Conservation (phyloP, 2,888 invertebrate species). For the Glyphotaelius pellucidus region DNA sequence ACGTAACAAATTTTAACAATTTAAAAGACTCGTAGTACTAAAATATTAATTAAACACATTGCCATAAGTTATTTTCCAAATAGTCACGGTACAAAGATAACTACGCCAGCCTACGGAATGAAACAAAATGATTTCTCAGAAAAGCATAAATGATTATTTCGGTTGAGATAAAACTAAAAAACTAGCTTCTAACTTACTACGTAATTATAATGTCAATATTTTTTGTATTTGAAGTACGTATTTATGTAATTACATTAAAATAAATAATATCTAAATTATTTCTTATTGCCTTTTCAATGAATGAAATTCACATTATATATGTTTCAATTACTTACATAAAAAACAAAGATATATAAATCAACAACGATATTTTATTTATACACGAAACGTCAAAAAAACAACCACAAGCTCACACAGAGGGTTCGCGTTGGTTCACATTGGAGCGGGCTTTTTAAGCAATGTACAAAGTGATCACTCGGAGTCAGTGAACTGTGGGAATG, state of each 20-base stretch:
- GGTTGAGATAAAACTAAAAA: slow-evolving; percentile 56
- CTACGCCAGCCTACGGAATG: slow-evolving; percentile 45
- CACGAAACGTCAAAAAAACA: slow-evolving; percentile 32
- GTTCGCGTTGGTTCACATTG: neutral
- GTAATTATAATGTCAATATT: slow-evolving; percentile 59
- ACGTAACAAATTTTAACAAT: slow-evolving; percentile 25
- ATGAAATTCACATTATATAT: slow-evolving; percentile 53
- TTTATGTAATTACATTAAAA: slow-evolving; percentile 64
- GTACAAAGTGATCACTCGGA: slow-evolving; percentile 31
- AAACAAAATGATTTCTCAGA: slow-evolving; percentile 53
- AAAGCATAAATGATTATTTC: slow-evolving; percentile 56
- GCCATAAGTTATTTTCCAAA: slow-evolving; percentile 9
- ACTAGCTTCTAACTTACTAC: slow-evolving; percentile 58
- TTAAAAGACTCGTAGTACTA: neutral
- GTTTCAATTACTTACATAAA: slow-evolving; percentile 42
- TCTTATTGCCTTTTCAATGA: slow-evolving; percentile 63
- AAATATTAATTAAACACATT: slow-evolving; percentile 16
- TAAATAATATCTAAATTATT: slow-evolving; percentile 66
- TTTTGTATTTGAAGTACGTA: slow-evolving; percentile 63
- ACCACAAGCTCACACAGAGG: slow-evolving; percentile 17
- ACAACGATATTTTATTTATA: slow-evolving; percentile 52
- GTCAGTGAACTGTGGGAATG: neutral
- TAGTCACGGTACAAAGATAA: slow-evolving; percentile 33
- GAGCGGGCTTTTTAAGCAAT: slow-evolving; percentile 50
- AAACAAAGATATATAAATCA: slow-evolving; percentile 47